Conservation (phyloP, 2,888 invertebrate species). For the Andrena flavipes region DNA sequence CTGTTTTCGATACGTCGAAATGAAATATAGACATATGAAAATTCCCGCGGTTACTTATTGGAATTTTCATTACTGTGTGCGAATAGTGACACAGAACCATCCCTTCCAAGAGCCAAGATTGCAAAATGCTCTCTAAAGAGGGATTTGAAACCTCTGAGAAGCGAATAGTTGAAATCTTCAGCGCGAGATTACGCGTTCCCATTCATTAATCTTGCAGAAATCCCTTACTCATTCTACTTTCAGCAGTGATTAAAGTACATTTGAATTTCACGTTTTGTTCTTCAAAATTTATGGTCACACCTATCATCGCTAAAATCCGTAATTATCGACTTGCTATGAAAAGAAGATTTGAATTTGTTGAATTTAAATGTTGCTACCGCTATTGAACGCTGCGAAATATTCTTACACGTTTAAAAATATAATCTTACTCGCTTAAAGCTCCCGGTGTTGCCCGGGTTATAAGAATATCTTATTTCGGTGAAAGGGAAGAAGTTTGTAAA, state of each 20-base stretch:
- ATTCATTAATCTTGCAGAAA: conserved; percentile 13
- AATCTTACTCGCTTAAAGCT: too few species aligned
- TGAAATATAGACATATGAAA: not conserved
- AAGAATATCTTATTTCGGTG: too few species aligned
- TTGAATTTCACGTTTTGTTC: not conserved
- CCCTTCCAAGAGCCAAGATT: not conserved
- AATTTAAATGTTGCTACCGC: not conserved
- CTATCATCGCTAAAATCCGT: not conserved
- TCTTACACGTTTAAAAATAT: too few species aligned
- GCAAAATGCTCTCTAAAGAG: not conserved
- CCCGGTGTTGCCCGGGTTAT: too few species aligned
- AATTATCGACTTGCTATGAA: not conserved
- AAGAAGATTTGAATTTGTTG: too few species aligned
- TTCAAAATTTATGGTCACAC: not conserved
- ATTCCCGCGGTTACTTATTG: not conserved
- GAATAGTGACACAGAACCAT: not conserved
- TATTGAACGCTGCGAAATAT: too few species aligned
- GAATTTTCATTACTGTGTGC: not conserved
- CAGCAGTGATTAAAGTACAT: not conserved
- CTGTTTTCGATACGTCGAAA: not conserved
- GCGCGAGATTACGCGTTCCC: conserved; percentile 1
- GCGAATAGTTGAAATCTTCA: conserved; percentile 4
- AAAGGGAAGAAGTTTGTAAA: too few species aligned
- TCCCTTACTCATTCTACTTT: not conserved
- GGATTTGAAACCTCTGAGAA: not conserved